phyloP scores from a whole-genome alignment of 1,140 invertebrate species.

The Argopecten irradians region DNA sequence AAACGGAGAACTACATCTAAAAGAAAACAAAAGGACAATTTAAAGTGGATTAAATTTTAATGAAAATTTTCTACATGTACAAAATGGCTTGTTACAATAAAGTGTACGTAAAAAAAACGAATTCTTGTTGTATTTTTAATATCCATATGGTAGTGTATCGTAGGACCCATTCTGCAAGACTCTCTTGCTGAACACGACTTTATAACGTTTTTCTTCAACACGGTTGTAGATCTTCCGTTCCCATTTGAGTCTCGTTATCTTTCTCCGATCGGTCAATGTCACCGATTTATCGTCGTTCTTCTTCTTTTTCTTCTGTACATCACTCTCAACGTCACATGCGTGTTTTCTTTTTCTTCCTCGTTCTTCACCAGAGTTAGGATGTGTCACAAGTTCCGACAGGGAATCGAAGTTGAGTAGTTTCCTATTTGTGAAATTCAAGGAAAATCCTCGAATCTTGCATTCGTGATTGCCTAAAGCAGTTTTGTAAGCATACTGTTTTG shows the following conservation, averaged over 20 bases:
- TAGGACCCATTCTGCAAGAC: background rate
- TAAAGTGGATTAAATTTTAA: conserved; percentile 36
- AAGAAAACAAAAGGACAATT: conserved; percentile 5
- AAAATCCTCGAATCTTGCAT: conserved; percentile 56
- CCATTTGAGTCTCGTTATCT: conserved; percentile 39
- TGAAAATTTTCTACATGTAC: background rate
- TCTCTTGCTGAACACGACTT: conserved; percentile 41
- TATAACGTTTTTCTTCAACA: conserved; percentile 36
- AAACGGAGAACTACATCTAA: background rate
- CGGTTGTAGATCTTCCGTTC: conserved; percentile 34
- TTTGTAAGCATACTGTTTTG: conserved; percentile 53
- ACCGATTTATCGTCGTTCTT: conserved; percentile 23
- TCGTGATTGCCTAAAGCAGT: conserved; percentile 35
- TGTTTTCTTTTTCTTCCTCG: background rate
- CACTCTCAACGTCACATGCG: conserved; percentile 1
- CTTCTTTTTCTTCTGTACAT: background rate
- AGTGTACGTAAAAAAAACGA: background rate
- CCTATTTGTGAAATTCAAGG: conserved; percentile 44
- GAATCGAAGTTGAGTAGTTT: conserved; percentile 43
- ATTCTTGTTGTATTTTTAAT: background rate
- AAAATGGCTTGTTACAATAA: background rate
- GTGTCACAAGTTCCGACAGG: conserved; percentile 25
- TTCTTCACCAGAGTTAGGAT: background rate
- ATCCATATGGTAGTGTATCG: conserved; percentile 26
- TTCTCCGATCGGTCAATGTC: conserved; percentile 33